Evolutionary conservation across 2,888 invertebrate species (phyloP).

Genomic region (Corbicula japonica): DNA sequence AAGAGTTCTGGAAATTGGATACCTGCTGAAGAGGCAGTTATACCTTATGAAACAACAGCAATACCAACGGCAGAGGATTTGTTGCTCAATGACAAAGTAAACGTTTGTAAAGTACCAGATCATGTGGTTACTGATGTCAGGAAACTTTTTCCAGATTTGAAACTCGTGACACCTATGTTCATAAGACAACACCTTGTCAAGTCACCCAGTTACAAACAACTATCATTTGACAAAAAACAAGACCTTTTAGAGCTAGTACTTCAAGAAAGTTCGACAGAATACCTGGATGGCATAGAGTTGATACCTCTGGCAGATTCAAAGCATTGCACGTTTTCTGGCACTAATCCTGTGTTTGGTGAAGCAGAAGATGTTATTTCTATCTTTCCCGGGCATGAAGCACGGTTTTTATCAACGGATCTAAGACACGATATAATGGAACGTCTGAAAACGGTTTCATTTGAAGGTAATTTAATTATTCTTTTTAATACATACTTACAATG

Average conservation of each 20-base stretch:
- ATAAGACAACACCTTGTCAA: not conserved
- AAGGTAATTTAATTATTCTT: no score
- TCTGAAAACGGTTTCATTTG: no score
- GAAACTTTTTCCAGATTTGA: not conserved
- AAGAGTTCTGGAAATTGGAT: constrained; percentile 11
- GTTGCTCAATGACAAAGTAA: constrained; percentile 1
- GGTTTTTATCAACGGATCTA: no score
- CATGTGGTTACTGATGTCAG: constrained; percentile 12
- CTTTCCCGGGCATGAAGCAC: constrained; percentile 10
- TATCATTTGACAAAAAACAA: constrained; percentile 11
- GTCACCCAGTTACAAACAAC: constrained; percentile 2
- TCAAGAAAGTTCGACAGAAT: not conserved
- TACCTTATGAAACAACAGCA: no score
- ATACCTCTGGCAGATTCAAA: constrained; percentile 26
- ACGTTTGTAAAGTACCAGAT: not conserved
- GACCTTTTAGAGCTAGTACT: constrained; percentile 20
- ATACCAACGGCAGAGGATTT: constrained; percentile 8
- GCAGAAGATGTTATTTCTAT: not conserved
- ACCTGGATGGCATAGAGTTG: constrained; percentile 17
- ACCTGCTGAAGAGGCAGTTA: not conserved
- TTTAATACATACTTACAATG: no score
- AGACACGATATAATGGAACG: no score
- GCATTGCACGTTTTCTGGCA: not conserved
- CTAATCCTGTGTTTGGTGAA: not conserved
- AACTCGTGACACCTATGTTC: constrained; percentile 7